Base-by-base conservation (phyloP, 2,797 vertebrate species). In the Tadarida brasiliensis region DNA sequence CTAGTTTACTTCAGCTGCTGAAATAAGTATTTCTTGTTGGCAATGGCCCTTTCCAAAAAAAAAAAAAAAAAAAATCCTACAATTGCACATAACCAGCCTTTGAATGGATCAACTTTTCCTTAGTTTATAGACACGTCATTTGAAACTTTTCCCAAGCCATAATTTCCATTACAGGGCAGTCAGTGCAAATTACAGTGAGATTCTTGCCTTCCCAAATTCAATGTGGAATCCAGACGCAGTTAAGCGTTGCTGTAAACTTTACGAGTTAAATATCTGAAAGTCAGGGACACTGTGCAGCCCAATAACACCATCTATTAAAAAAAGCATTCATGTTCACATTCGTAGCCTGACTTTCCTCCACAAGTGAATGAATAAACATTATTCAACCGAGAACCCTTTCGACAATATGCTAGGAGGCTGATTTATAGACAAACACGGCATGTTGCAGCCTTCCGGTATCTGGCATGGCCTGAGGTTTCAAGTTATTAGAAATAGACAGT, bases 21-120 rank as follows among this genome's bases (percentile, higher is more conserved):
- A 98, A 96, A 95, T 92, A 98, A 98, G 98, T 96, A 97, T 98
- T 98, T 98, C 95, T 98, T 94, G 94, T 98, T 98, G 98, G 97
- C 96, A 94, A 85, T 20, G 56, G 54, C 17, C 65, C 68, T 95
- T 87, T 80, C 59, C 74, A 96, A 91, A 91, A 86, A 89, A 94
- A 93, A 74, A 87, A 92, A 93, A 96, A 93, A 90, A 83, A 91
- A 73, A 93, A 96, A 92, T 74, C 87, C 90, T 71, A 15, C 89
- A 90, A 98, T 96, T 98, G 82, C 97, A 97, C 93, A 92, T 97
- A 97, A 56, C 89, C 47, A 96, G 97, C 91, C 90, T 96, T 83
- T 97, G 95, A 97, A 89, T 86, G 93, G 95, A 94, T 97, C 95
- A 97, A 87, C 96, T 97, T 97, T 96, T 97, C 95, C 95, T 95